Evolutionary conservation across 2,113 vertebrate species (phyloP).

Genomic region (Coryphaenoides rupestris): DNA sequence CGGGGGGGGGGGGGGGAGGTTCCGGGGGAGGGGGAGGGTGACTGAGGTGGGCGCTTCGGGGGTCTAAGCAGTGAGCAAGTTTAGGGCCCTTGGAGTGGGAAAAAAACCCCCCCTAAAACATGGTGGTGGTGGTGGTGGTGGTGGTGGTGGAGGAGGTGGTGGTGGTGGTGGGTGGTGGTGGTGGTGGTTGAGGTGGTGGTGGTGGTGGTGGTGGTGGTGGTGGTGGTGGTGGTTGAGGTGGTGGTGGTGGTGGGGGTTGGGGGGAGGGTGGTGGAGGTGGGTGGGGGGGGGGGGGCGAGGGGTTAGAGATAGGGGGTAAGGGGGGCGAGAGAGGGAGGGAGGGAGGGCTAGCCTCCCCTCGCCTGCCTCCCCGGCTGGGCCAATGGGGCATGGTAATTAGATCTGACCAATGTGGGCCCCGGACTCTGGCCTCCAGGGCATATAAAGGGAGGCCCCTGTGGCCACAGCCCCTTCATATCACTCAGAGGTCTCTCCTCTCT

Average conservation of each 20-base stretch:
- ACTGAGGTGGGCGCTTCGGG: conserved; percentile 25
- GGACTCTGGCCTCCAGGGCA: conserved; percentile 73
- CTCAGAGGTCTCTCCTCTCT: conserved; percentile 63
- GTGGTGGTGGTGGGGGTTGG: conserved; percentile 28
- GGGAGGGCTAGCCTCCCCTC: conserved; percentile 54
- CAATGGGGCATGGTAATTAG: conserved; percentile 89
- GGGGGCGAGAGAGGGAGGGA: conserved; percentile 29
- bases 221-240: conserved; percentile 40
- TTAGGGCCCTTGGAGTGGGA: no score
- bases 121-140: conserved; percentile 35
- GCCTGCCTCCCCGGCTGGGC: conserved; percentile 67
- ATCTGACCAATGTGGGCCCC: conserved; percentile 77
- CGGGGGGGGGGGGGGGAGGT: conserved; percentile 33
- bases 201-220: conserved; percentile 48
- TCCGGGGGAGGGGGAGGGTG: conserved; percentile 50
- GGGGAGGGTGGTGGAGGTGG: conserved; percentile 47
- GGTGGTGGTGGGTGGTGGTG: conserved; percentile 46
- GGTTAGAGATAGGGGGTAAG: conserved; percentile 53
- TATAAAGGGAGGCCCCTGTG: conserved; percentile 84
- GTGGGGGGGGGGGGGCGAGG: conserved; percentile 32
- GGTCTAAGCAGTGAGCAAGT: no score
- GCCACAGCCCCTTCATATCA: conserved; percentile 71
- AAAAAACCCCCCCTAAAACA: no score
- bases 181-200: conserved; percentile 33
- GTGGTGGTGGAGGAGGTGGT: no score